Conservation (phyloP, 2,113 vertebrate genomes). For the Bufo gargarizans region DNA sequence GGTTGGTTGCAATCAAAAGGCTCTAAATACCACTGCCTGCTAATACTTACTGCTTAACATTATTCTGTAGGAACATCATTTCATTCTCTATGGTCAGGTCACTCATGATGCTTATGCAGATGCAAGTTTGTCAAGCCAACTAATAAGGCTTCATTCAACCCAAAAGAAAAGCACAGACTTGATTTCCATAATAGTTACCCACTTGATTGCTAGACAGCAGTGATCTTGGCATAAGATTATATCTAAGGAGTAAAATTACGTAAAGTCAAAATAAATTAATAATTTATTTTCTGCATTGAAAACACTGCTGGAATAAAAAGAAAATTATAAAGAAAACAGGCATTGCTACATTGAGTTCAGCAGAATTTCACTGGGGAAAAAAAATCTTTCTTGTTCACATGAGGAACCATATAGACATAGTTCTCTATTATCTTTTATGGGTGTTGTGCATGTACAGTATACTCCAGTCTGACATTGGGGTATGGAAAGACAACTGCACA, state of each 20-base stretch:
- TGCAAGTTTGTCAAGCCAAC: background rate
- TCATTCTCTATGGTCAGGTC: background rate
- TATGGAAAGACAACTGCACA: no score
- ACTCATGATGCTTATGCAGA: background rate
- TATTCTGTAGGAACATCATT: background rate
- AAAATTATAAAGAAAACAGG: background rate
- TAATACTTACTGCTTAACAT: background rate
- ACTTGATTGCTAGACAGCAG: conserved; percentile 20
- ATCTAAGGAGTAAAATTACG: conserved; percentile 10
- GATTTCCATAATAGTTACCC: conserved; percentile 21
- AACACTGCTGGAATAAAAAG: background rate
- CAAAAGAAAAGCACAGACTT: background rate
- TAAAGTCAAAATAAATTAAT: conserved; percentile 19
- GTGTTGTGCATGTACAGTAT: no score
- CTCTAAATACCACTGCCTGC: background rate
- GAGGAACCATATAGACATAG: no score
- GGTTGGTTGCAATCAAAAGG: background rate
- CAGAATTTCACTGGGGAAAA: background rate
- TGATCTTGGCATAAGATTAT: background rate
- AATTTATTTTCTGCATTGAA: background rate
- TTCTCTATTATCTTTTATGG: no score
- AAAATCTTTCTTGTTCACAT: background rate
- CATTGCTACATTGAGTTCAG: background rate
- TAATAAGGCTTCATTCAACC: conserved; percentile 16
- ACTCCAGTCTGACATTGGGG: no score